Conservation (phyloP, 2,113 vertebrate genomes). For the Gymnogyps californianus region DNA sequence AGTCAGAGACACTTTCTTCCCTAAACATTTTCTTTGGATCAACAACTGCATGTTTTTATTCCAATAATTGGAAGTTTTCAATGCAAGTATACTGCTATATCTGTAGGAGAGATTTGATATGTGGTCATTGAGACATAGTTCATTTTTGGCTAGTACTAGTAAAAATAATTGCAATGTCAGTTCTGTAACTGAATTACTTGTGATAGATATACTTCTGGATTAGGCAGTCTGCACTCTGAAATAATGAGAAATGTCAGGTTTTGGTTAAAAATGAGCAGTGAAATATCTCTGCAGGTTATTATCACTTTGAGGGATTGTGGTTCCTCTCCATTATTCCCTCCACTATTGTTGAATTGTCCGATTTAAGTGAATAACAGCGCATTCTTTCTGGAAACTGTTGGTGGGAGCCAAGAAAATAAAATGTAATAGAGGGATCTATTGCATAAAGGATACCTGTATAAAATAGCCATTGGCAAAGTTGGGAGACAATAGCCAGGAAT, state of each 20-base stretch:
- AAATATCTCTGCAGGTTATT: constrained; percentile 64
- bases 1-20: neutral
- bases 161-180: constrained; percentile 53
- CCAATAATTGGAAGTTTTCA: constrained; percentile 23
- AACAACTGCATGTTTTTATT: neutral
- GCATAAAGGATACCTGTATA: constrained; percentile 14
- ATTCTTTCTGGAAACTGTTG: constrained; percentile 43
- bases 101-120: constrained; percentile 34
- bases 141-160: constrained; percentile 41
- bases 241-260: constrained; percentile 62
- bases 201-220: constrained; percentile 58
- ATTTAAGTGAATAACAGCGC: constrained; percentile 36
- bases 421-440: neutral
- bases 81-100: neutral
- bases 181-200: constrained; percentile 43
- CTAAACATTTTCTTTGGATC: neutral
- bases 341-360: constrained; percentile 50
- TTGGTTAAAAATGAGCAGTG: constrained; percentile 55
- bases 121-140: constrained; percentile 16
- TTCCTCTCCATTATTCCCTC: constrained; percentile 22
- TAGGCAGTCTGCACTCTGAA: constrained; percentile 33
- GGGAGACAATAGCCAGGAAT: constrained; percentile 20
- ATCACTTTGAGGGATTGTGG: constrained; percentile 56
- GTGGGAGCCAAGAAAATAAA: constrained; percentile 45
- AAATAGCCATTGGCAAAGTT: constrained; percentile 21